phyloP scores from a whole-genome alignment of 2,888 invertebrate species.

The Diploptera punctata region DNA sequence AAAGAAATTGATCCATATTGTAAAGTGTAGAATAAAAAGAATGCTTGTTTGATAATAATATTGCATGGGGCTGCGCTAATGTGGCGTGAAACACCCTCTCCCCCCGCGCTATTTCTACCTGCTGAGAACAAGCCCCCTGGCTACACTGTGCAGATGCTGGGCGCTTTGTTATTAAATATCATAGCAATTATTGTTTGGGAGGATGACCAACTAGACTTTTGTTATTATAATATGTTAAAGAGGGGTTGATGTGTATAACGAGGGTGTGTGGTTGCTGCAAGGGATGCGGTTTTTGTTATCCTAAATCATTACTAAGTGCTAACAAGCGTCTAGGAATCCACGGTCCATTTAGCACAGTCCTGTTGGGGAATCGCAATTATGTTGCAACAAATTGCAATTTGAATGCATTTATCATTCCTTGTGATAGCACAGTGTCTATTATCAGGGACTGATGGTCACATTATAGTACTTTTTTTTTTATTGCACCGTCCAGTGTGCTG shows the following conservation, averaged over 20 bases:
- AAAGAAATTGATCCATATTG: too few relatives aligned
- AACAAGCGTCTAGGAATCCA: slow-evolving; percentile 4
- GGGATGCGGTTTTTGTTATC: background rate
- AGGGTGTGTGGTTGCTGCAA: background rate
- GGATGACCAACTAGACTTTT: slow-evolving; percentile 1
- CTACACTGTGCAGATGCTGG: background rate
- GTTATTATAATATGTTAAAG: slow-evolving; percentile 26
- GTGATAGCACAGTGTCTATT: too few relatives aligned
- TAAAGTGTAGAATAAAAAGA: too few relatives aligned
- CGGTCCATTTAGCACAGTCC: background rate
- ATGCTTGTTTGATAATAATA: too few relatives aligned
- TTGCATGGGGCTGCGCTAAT: too few relatives aligned
- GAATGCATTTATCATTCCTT: too few relatives aligned
- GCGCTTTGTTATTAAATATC: slow-evolving; percentile 22
- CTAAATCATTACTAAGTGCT: slow-evolving; percentile 7
- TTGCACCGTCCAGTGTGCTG: too few relatives aligned
- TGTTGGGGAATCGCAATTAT: too few relatives aligned
- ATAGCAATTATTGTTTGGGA: slow-evolving; percentile 14
- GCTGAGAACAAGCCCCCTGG: background rate
- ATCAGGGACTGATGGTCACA: too few relatives aligned
- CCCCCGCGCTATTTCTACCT: background rate
- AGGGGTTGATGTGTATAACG: slow-evolving; percentile 20
- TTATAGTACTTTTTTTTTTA: too few relatives aligned
- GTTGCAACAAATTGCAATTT: too few relatives aligned
- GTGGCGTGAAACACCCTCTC: slow-evolving; percentile 4